Evolutionary conservation across 2,797 vertebrate genomes (phyloP), one percentile per base, ranked within the genome.

Genomic region (Malacoraja senta): DNA sequence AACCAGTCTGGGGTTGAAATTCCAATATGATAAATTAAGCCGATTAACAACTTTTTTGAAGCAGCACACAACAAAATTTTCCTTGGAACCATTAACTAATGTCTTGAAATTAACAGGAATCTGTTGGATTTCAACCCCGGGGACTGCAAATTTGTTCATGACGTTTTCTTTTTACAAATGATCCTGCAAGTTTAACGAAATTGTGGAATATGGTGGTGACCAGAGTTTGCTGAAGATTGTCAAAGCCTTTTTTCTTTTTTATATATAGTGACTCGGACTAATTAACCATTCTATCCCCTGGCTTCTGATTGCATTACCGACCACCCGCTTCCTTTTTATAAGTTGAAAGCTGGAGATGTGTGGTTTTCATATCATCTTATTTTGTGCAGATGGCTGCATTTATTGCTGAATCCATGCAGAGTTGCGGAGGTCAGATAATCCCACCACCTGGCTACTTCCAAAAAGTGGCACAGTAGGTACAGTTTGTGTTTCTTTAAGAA

Each of bases 341-440:
- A n/a, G 94, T 93, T 32, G 44, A 71, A 32, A 77, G 74, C 53
- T n/a, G 94, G 93, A 93, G 93, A 91, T 93, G 93, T 93, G 88
- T 93, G 93, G 93, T 94, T 95, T 94, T 97, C 93, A 97, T 94
- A 17, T 93, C 93, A 93, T 96, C 95, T 97, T 97, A 94, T 97
- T 94, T 97, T 95, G 93, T 95, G 92, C 97, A 99, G 99, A 98
- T 99, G 94, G 98, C 98, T 93, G 99, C 98, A 94, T 99, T 99
- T 96, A 99, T 98, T 94, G 98, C 98, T 32, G 99, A 99, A 96
- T 99, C 99, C 94, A 95, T 99, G 97, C 99, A 99, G 97, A 99
- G 98, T 95, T 99, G 99, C 94, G 99, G 98, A 72, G 99, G 99
- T 93, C 99, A 99, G 97, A 96, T 99, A 95, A 98, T 99, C 95